Conservation (phyloP, 2,888 invertebrate species). For the Lochmaea crataegi region DNA sequence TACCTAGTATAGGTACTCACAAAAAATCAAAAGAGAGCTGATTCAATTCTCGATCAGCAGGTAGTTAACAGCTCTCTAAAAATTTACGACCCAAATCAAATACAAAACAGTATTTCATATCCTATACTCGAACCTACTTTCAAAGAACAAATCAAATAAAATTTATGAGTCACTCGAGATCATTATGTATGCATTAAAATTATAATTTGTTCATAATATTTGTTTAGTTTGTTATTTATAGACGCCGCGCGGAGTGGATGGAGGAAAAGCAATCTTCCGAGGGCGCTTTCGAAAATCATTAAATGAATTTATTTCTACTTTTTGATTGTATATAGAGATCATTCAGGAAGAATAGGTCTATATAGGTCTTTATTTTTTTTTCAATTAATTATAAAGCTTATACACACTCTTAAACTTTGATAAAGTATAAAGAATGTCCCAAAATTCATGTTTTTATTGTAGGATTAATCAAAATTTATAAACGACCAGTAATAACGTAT, state of each 20-base stretch:
- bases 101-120: constrained; percentile 32
- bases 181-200: constrained; percentile 63
- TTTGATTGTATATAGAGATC: neutral
- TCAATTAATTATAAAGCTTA: too few species aligned
- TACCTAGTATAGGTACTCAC: neutral
- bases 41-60: constrained; percentile 40
- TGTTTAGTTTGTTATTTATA: constrained; percentile 63
- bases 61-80: constrained; percentile 36
- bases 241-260: neutral
- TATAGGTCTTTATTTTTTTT: neutral
- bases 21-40: constrained; percentile 31
- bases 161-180: constrained; percentile 58
- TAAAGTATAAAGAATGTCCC: too few species aligned
- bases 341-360: too few species aligned
- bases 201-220: constrained; percentile 64
- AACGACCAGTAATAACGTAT: too few species aligned
- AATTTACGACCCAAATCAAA: constrained; percentile 40
- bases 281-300: constrained; percentile 25
- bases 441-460: too few species aligned
- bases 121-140: constrained; percentile 54
- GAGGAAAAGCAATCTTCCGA: constrained; percentile 28
- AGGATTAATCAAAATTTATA: too few species aligned
- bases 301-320: constrained; percentile 14
- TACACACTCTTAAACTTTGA: too few species aligned
- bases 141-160: constrained; percentile 57